Conservation (phyloP, 2,888 invertebrate genomes). For the Criorhina ranunculi region DNA sequence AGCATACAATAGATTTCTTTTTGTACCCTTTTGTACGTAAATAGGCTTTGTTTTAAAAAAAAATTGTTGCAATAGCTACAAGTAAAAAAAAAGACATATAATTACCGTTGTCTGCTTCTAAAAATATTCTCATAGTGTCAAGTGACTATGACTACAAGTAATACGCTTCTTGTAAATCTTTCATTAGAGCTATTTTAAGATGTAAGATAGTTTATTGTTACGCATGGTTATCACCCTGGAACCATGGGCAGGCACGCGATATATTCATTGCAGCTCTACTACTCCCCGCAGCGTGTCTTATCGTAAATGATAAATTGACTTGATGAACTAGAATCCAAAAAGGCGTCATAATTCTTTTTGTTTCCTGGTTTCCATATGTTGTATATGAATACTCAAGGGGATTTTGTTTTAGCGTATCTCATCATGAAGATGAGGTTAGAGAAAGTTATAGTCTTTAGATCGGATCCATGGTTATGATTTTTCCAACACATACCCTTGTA, state of each 20-base stretch:
- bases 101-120: too few relatives aligned
- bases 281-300: neutral
- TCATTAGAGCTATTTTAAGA: conserved; percentile 22
- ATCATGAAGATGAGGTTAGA: too few relatives aligned
- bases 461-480: too few relatives aligned
- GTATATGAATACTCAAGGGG: conserved; percentile 7
- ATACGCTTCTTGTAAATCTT: neutral
- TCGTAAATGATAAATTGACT: conserved; percentile 10
- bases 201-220: conserved; percentile 1
- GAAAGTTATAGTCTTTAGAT: too few relatives aligned
- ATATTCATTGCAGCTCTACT: neutral
- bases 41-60: conserved; percentile 19
- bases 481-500: too few relatives aligned
- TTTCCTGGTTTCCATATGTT: neutral
- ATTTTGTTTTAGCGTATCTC: conserved; percentile 8
- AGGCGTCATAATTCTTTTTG: conserved; percentile 30
- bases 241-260: neutral
- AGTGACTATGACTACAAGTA: neutral
- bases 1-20: conserved; percentile 37
- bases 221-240: neutral
- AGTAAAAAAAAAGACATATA: too few relatives aligned
- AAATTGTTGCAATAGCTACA: neutral
- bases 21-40: conserved; percentile 17
- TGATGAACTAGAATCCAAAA: conserved; percentile 29
- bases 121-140: neutral